Base-by-base conservation (phyloP, 2,113 vertebrate genomes). In the Cochlearius cochlearius region DNA sequence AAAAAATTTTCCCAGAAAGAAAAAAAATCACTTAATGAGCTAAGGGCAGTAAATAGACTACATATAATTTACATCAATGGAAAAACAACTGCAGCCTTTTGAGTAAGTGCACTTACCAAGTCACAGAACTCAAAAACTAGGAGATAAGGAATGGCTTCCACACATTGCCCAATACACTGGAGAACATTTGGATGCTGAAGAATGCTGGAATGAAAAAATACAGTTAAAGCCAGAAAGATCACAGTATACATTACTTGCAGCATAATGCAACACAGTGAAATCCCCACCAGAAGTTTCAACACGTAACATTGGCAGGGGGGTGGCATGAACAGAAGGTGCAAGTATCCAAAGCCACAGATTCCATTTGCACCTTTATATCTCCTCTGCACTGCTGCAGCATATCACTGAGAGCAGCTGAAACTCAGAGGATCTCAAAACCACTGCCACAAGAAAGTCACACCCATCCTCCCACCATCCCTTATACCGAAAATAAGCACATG, bases 61-160 rank as follows among this genome's bases (percentile, higher is more conserved):
- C 15, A 63, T 4, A 67, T 3, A 58, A 39, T 9, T 38, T 21
- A 86, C 10, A 55, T 3, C 5, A 32, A 25, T 5, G 15, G 39
- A 68, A 96, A 94, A 91, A 34, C 38, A 89, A 32, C 22, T 2
- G 5, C 60, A 87, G 59, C 12, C 53, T 7, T 47, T 68, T 12
- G 1, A 25, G 0, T 11, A 89, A 94, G 83, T 47, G 68, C 62
- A 98, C 99, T 99, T 97, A 99, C 99, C 99, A 99, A 98, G 95
- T 99, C 99, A 97, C 99, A 99, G 97, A 99, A 99, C 90, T 99
- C 99, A 95, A 99, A 99, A 73, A 99, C 98, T 83, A 99, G 97
- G 71, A 99, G 98, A 81, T 99, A 99, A 79, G 99, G 99, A 91
- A 99, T 98, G 21, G 99, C 99, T 97, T 99, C 99, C 18, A 99